Evolutionary conservation across 2,888 invertebrate species (phyloP), one percentile per base, ranked within the genome.

Genomic region (Silvanus unidentatus): DNA sequence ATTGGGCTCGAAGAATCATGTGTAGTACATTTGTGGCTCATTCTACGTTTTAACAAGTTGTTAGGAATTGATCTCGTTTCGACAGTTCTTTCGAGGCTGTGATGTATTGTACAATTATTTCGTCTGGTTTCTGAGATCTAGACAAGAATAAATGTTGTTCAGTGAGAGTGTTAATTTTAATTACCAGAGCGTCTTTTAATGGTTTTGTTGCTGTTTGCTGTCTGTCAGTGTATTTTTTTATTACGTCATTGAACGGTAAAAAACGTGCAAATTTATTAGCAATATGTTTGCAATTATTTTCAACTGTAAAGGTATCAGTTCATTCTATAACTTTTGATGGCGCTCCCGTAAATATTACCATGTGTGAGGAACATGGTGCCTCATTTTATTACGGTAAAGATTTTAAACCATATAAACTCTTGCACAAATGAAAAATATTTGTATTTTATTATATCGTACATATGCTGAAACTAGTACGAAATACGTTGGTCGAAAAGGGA

Each of bases 81-180:
- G 32, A 11, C 32, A 32, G n/a, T 9, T 12, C 11, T 32, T 12
- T 32, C n/a, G n/a, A 32, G 4, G n/a, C 3, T 32, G 32, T 12
- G 4, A 32, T 12, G 10, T 32, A 32, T 11, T 32, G n/a, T 5
- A 12, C 10, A 32, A 32, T 32, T n/a, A 8, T 22, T 22, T 22
- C 22, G 22, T 22, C 22, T 5, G 22, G 8, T 8, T 22, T 22
- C 8, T 22, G 22, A 5, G 8, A 22, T 8, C 22, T 22, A 22
- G 22, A 22, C 3, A 22, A 22, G 22, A 22, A 22, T 5, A 22
- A 5, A 8, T 22, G 46, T 30, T 49, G 47, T 13, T 50, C 48
- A 28, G 48, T 42, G 1, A 49, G 39, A 29, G 40, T 42, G 29
- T 44, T 51, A 5, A 12, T 11, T 12, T 32, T 32, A 11, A 12